Conservation (phyloP, 2,113 vertebrate species). For the Carassius gibelio region DNA sequence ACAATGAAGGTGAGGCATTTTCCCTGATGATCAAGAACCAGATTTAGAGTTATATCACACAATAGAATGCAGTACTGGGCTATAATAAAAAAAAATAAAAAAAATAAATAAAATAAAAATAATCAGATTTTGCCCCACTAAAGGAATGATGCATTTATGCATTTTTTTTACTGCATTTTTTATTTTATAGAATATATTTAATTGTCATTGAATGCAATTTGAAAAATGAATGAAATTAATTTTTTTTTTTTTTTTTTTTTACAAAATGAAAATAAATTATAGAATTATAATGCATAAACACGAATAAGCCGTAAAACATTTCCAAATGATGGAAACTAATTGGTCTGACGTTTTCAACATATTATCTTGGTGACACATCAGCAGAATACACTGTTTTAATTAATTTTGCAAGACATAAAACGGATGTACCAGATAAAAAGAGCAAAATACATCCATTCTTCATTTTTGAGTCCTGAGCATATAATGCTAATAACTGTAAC, state of each 20-base stretch:
- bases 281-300: neutral
- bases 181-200: too few relatives aligned
- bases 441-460: neutral
- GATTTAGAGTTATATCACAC: too few relatives aligned
- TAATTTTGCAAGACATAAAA: neutral
- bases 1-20: constrained; percentile 90
- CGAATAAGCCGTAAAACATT: neutral
- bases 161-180: too few relatives aligned
- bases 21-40: neutral
- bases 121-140: too few relatives aligned
- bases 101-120: too few relatives aligned
- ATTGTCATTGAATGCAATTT: too few relatives aligned
- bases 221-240: too few relatives aligned
- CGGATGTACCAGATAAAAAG: neutral
- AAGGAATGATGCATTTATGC: too few relatives aligned
- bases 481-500: too few relatives aligned
- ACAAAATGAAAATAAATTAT: neutral
- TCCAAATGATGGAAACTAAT: neutral
- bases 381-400: too few relatives aligned
- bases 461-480: neutral
- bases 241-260: neutral
- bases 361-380: neutral
- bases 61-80: too few relatives aligned
- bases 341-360: neutral
- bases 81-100: too few relatives aligned